phyloP scores from a whole-genome alignment of 2,113 vertebrate genomes.

The Myotis davidii region DNA sequence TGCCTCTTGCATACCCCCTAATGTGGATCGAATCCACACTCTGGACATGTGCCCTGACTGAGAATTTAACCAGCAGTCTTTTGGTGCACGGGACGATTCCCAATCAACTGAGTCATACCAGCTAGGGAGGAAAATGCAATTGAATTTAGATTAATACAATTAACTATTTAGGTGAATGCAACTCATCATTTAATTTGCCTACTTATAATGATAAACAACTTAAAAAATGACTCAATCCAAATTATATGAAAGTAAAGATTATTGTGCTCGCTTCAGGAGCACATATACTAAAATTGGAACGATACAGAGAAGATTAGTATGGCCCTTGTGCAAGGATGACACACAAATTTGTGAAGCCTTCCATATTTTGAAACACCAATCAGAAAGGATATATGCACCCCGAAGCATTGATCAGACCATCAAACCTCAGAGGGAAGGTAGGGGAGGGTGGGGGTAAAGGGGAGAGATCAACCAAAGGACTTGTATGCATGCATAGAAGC shows the following conservation, averaged over 20 bases:
- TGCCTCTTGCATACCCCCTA: not conserved
- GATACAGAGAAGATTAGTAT: too few relatives aligned
- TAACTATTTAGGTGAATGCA: not conserved
- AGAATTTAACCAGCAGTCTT: not conserved
- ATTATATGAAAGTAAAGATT: not conserved
- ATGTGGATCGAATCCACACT: not conserved
- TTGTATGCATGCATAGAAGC: too few relatives aligned
- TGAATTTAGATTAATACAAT: not conserved
- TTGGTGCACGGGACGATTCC: not conserved
- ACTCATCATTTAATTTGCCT: not conserved
- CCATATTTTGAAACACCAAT: too few relatives aligned
- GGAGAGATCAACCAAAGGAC: too few relatives aligned
- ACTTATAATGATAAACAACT: not conserved
- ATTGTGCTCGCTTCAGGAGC: not conserved
- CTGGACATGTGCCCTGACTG: not conserved
- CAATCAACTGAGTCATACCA: not conserved
- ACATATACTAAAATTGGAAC: too few relatives aligned
- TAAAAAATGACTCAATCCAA: not conserved
- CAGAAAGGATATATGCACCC: too few relatives aligned
- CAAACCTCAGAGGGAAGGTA: too few relatives aligned
- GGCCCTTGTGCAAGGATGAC: too few relatives aligned
- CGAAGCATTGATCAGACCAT: too few relatives aligned
- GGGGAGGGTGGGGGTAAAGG: too few relatives aligned
- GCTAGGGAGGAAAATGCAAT: not conserved
- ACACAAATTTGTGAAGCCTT: too few relatives aligned